Percentiles rank a stretch among this genome's conserved stretches.
Evolutionary conservation across 1,140 invertebrate species (phyloP).

Genomic region (Aleiodes sp.): DNA sequence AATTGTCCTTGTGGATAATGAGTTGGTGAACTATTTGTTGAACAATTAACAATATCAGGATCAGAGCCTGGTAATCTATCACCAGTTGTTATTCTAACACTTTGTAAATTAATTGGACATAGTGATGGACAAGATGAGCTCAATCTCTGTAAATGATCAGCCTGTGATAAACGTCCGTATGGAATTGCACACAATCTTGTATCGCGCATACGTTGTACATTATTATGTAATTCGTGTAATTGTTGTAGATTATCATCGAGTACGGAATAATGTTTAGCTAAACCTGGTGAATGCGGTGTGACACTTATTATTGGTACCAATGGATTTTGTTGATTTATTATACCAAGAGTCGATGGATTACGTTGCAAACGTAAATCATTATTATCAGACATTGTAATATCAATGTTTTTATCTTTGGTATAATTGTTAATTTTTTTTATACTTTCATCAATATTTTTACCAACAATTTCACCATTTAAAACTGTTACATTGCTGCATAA

Average conservation of each 20-base stretch:
- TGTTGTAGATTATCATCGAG: constrained; percentile 80
- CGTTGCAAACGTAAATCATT: constrained; percentile 49
- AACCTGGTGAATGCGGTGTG: constrained; percentile 81
- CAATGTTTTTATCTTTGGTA: constrained; percentile 59
- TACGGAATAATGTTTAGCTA: constrained; percentile 71
- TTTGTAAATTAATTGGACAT: constrained; percentile 46
- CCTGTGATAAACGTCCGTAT: constrained; percentile 49
- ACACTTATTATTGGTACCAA: constrained; percentile 85
- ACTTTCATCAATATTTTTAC: constrained; percentile 51
- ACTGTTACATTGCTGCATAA: constrained; percentile 51
- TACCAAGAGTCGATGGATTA: constrained; percentile 40
- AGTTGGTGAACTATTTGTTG: constrained; percentile 66
- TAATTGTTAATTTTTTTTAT: constrained; percentile 52
- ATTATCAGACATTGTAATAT: constrained; percentile 54
- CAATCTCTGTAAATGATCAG: constrained; percentile 65
- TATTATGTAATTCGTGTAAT: constrained; percentile 78
- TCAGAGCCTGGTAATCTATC: constrained; percentile 64
- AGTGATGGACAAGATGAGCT: constrained; percentile 82
- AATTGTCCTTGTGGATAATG: constrained; percentile 56
- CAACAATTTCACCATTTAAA: constrained; percentile 51
- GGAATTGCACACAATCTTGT: constrained; percentile 66
- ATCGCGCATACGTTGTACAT: constrained; percentile 79
- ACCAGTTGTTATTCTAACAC: constrained; percentile 41
- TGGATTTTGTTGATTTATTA: constrained; percentile 58
- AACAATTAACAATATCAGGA: constrained; percentile 63